phyloP scores from a whole-genome alignment of 2,113 vertebrate species.

The Grus americana region DNA sequence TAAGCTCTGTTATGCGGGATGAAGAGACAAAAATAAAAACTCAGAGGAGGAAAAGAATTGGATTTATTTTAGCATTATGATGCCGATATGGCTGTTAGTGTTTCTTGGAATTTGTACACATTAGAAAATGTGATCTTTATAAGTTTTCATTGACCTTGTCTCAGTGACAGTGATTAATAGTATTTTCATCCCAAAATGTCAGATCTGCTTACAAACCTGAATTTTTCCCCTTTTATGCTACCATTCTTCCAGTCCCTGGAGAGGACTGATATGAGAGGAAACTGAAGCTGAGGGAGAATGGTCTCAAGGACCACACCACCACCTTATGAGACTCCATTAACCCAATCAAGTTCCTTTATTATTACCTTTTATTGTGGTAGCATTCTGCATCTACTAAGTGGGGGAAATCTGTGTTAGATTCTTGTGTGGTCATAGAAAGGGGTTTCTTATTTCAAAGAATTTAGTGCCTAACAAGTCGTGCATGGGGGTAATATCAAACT shows the following conservation, averaged over 20 bases:
- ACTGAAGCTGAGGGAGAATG: not conserved
- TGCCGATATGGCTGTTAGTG: not conserved
- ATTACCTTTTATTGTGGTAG: not conserved
- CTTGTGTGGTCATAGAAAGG: not conserved
- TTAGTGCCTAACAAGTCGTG: not conserved
- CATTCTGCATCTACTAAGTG: not conserved
- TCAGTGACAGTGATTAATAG: constrained; percentile 5
- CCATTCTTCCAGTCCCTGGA: not conserved
- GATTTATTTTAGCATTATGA: not conserved
- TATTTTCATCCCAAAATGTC: not conserved
- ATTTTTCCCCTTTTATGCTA: not conserved
- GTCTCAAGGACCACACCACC: not conserved
- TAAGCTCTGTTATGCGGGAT: not conserved
- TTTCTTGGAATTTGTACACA: not conserved
- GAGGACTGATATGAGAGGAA: not conserved
- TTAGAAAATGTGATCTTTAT: not conserved
- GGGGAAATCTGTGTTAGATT: not conserved
- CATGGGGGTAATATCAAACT: not conserved
- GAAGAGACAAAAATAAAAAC: not conserved
- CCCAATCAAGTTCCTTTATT: not conserved
- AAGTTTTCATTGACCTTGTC: constrained; percentile 4
- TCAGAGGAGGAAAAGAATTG: not conserved
- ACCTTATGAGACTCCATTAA: not conserved
- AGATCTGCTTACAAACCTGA: not conserved
- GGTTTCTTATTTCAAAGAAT: not conserved